phyloP scores from a whole-genome alignment of 2,113 vertebrate genomes.

The Ictidomys tridecemlineatus region DNA sequence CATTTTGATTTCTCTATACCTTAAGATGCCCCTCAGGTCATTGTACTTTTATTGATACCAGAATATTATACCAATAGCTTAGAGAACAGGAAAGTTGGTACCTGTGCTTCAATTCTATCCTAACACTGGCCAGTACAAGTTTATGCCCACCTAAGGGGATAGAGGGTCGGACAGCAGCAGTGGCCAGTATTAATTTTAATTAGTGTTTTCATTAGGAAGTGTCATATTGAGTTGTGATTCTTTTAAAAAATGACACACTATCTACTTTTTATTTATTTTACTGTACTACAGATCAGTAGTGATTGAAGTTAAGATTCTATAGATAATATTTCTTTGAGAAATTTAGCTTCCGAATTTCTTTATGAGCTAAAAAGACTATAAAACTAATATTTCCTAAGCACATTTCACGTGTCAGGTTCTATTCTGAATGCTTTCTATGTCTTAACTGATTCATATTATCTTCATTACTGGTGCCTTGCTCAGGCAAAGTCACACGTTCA shows the following conservation, averaged over 20 bases:
- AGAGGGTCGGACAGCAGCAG: constrained; percentile 3
- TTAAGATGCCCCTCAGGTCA: not conserved
- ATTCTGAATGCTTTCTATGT: not conserved
- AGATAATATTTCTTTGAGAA: constrained; percentile 20
- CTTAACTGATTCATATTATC: not conserved
- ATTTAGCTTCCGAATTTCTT: not conserved
- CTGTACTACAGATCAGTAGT: not conserved
- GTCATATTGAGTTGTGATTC: constrained; percentile 56
- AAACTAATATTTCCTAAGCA: not conserved
- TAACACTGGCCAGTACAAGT: not conserved
- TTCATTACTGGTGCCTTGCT: not conserved
- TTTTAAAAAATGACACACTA: not conserved
- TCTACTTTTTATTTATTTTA: constrained; percentile 64
- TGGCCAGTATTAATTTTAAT: constrained; percentile 70
- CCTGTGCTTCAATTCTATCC: not conserved
- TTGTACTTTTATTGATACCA: not conserved
- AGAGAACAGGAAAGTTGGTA: not conserved
- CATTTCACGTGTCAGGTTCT: not conserved
- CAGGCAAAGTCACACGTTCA: not conserved
- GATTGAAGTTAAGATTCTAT: constrained; percentile 15
- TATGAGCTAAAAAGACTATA: constrained; percentile 13
- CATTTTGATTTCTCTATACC: not conserved
- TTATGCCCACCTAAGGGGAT: not conserved
- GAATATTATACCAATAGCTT: not conserved
- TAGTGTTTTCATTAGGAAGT: constrained; percentile 74